A percentile compares a stretch with the other conserved stretches of the same genome.
phyloP scores from a whole-genome alignment of 2,797 vertebrate species.

The Urophycis tenuis region DNA sequence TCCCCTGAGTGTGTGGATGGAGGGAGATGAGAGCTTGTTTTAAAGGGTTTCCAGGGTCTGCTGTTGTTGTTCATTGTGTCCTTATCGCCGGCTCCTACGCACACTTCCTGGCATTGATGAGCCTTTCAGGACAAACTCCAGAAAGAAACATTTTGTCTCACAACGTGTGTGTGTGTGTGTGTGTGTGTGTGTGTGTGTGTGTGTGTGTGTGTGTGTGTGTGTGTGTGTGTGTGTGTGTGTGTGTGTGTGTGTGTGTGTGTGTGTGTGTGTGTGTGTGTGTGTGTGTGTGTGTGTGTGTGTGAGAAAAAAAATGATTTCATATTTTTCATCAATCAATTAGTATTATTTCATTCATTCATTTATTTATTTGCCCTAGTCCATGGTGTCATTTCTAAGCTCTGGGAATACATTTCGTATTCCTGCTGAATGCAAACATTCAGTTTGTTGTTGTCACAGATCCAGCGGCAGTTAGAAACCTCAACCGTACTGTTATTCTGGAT shows the following conservation, averaged over 20 bases:
- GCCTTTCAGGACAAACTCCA: neutral
- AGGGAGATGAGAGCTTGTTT: neutral
- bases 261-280: no score
- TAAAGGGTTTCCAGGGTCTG: neutral
- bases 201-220: no score
- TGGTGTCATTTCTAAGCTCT: no score
- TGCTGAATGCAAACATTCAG: no score
- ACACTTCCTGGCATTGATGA: neutral
- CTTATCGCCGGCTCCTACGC: neutral
- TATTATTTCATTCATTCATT: neutral
- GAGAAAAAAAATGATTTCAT: no score
- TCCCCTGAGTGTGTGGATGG: neutral
- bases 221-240: no score
- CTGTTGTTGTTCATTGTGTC: neutral
- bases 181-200: no score
- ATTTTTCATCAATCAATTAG: neutral
- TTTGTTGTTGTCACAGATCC: no score
- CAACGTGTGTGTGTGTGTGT: no score
- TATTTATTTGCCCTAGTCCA: neutral
- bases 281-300: no score
- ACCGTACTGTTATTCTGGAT: conserved; percentile 22
- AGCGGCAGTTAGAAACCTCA: neutral
- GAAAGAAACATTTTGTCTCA: neutral
- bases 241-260: no score
- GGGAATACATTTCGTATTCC: no score